Evolutionary conservation across 2,888 invertebrate species (phyloP), one percentile per base, ranked within the genome.

Genomic region (Entomobrya proxima): DNA sequence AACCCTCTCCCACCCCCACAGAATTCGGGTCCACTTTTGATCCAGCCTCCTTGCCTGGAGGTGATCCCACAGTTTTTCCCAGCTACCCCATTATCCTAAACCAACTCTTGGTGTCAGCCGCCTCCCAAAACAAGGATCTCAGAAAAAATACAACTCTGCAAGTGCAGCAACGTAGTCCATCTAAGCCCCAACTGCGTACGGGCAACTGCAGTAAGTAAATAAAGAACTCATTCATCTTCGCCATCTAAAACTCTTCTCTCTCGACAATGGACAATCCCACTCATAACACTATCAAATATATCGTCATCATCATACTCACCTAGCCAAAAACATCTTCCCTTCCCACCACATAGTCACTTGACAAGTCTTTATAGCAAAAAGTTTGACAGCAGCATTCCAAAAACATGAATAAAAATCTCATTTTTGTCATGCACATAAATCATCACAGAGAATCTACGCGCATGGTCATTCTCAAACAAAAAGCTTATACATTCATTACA

Each of bases 151-250:
- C 67, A 15, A 81, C 61, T 11, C 24, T 74, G 30, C 21, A 61
- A 61, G 35, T n/a, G n/a, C 61, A 15, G 13, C 61, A 47, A 47
- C n/a, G 18, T 61, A 61, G 50, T 30, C 72, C 79, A 21, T 47
- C 58, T 24, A 75, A 64, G 27, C 84, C 74, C 27, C 84, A 76
- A 40, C 79, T 79, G 32, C 55, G 86, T 21, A 86, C 76, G 50
- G 86, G 86, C 21, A 84, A 86, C 40, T 86, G 86, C 80, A 86
- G 86, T 86, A 84, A 86, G 86, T 75, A 50, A 74, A 74, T 24
- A 24, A 21, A 55, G 27, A 55, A 5, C 69, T 40, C 24, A 44
- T 61, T 30, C 69, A 69, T 69, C 27, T 40, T 40, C 9, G 7
- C 7, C 44, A 44, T 55, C 44, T 40, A 40, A 64, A 44, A 47